Percentiles rank a stretch among this genome's conserved stretches.
phyloP scores from a whole-genome alignment of 2,888 invertebrate species.

The Chloromyia formosa region DNA sequence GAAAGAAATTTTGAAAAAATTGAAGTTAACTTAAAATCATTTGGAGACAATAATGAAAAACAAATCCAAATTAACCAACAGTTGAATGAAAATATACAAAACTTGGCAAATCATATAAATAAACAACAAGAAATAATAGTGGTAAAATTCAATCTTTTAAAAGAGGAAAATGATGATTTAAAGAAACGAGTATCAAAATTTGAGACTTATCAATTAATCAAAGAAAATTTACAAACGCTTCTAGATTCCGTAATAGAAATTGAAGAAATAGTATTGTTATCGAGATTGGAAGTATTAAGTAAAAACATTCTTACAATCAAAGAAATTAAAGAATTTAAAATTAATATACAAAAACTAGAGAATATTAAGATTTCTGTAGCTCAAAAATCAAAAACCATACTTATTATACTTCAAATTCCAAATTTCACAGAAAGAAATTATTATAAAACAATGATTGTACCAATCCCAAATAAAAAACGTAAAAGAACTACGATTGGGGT shows the following conservation, averaged over 20 bases:
- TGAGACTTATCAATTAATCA: neutral
- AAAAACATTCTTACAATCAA: neutral
- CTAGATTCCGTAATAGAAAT: neutral
- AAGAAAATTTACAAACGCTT: neutral
- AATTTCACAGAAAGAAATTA: neutral
- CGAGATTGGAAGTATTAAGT: too few relatives aligned
- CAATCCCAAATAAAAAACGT: conserved; percentile 16
- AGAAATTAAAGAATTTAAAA: neutral
- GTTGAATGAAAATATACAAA: neutral
- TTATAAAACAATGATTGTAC: neutral
- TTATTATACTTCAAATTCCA: conserved; percentile 5
- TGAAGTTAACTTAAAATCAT: too few relatives aligned
- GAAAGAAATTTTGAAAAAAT: conserved; percentile 11
- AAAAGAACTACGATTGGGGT: too few relatives aligned
- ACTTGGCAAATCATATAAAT: conserved; percentile 9
- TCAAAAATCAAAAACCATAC: conserved; percentile 6
- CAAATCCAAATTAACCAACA: neutral
- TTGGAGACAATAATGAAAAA: neutral
- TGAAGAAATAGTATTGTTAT: conserved; percentile 6
- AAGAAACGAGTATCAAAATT: neutral
- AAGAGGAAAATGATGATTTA: neutral
- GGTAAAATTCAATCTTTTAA: neutral
- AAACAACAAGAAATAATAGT: conserved; percentile 2
- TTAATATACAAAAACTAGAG: neutral
- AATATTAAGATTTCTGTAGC: conserved; percentile 3